These are phyloP conservation scores for Choristoneura fumiferana DNA, from an alignment of 1,140 invertebrate species.

Conservation along the genomic window DNA sequence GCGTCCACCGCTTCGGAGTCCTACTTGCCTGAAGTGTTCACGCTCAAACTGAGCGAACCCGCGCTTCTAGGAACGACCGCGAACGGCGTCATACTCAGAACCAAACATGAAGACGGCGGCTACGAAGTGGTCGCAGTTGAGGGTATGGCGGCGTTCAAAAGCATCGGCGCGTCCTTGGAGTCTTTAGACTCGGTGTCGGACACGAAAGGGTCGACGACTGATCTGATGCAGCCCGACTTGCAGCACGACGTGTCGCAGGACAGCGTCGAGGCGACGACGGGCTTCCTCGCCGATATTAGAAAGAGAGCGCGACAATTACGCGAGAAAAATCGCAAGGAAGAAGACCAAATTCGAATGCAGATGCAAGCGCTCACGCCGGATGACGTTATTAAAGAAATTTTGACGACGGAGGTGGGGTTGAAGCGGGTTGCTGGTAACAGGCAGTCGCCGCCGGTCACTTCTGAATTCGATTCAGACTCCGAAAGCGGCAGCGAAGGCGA, in stretches of 20 bases:
- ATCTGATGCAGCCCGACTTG: not conserved
- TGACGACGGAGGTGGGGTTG: conserved; percentile 60
- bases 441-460: conserved; percentile 51
- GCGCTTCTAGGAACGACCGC: conserved; percentile 46
- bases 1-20: conserved; percentile 53
- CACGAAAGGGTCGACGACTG: conserved; percentile 34
- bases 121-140: conserved; percentile 50
- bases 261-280: conserved; percentile 55
- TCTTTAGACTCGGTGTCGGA: conserved; percentile 52
- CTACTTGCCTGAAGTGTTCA: conserved; percentile 52
- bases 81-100: conserved; percentile 52
- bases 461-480: conserved; percentile 57
- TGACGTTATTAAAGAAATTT: conserved; percentile 65
- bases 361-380: conserved; percentile 32
- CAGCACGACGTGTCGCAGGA: conserved; percentile 51
- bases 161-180: conserved; percentile 62
- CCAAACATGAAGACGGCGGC: conserved; percentile 37
- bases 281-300: conserved; percentile 65
- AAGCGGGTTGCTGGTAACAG: conserved; percentile 45
- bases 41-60: conserved; percentile 48
- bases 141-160: conserved; percentile 55
- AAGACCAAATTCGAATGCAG: conserved; percentile 20
- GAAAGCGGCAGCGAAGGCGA: conserved; percentile 43
- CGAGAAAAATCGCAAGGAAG: conserved; percentile 47
- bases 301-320: conserved; percentile 59